Evolutionary conservation across 2,797 vertebrate genomes (phyloP).

Genomic region (Clarias platycephalus): DNA sequence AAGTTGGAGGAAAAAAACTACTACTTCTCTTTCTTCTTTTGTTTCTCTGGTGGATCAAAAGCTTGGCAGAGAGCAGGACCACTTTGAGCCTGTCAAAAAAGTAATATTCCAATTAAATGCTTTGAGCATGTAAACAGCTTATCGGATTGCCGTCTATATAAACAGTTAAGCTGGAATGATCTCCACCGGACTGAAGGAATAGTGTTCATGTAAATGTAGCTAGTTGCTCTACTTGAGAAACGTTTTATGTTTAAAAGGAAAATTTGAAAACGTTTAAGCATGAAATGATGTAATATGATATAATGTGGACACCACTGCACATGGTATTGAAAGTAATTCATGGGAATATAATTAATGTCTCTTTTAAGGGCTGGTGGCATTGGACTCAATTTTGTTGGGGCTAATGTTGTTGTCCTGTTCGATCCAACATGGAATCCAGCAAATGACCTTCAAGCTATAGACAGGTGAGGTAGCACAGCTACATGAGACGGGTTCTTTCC

Average conservation of each 20-base stretch:
- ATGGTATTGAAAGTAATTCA: not conserved
- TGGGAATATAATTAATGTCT: not conserved
- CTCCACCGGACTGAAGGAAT: too few relatives aligned
- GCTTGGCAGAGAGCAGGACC: too few relatives aligned
- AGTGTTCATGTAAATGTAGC: too few relatives aligned
- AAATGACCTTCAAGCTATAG: conserved; percentile 96
- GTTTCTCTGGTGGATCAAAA: too few relatives aligned
- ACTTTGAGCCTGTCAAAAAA: too few relatives aligned
- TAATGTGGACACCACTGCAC: too few relatives aligned
- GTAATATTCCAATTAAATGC: too few relatives aligned
- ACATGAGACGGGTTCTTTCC: not conserved
- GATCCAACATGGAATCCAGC: conserved; percentile 98
- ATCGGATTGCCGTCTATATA: too few relatives aligned
- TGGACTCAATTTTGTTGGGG: conserved; percentile 94
- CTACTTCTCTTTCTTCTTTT: too few relatives aligned
- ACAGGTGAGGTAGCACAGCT: conserved; percentile 76
- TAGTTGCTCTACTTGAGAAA: not conserved
- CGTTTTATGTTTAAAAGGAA: not conserved
- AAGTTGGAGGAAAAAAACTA: too few relatives aligned
- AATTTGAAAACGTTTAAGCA: not conserved
- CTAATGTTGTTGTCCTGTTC: conserved; percentile 92
- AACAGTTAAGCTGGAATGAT: too few relatives aligned
- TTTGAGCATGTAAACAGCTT: too few relatives aligned
- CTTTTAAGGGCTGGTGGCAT: conserved; percentile 87
- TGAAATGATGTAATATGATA: not conserved